These are phyloP conservation scores for Nylanderia fulva DNA, from an alignment of 1,140 invertebrate genomes.

Conservation along the genomic window DNA sequence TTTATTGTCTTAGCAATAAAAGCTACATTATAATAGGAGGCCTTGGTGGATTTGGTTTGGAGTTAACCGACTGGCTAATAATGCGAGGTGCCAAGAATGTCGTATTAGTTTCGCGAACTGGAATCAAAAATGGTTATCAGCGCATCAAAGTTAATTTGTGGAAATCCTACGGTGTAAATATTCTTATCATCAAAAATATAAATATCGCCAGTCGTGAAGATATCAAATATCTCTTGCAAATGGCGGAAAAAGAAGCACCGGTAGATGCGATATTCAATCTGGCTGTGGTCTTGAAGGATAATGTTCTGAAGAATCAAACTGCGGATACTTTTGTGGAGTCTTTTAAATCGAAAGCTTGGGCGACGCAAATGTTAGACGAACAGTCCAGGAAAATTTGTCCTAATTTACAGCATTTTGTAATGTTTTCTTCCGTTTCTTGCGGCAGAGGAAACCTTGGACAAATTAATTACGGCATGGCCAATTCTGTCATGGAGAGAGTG, in stretches of 20 bases:
- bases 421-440: conserved; percentile 92
- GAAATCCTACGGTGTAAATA: conserved; percentile 86
- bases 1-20: conserved; percentile 84
- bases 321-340: conserved; percentile 80
- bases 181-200: conserved; percentile 84
- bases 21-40: conserved; percentile 88
- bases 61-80: conserved; percentile 92
- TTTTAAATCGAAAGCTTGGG: conserved; percentile 85
- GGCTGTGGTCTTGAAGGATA: background rate
- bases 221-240: conserved; percentile 70
- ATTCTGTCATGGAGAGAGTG: conserved; percentile 79
- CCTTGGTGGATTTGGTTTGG: conserved; percentile 93
- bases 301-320: background rate
- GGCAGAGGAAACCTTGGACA: conserved; percentile 93
- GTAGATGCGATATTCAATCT: conserved; percentile 16
- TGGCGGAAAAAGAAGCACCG: background rate
- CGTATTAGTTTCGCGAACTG: conserved; percentile 90
- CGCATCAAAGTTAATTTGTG: conserved; percentile 79
- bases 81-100: conserved; percentile 89
- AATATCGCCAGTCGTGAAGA: conserved; percentile 85
- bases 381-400: conserved; percentile 81
- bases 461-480: conserved; percentile 73
- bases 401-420: conserved; percentile 85
- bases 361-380: conserved; percentile 81
- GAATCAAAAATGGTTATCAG: conserved; percentile 89